Base-by-base conservation (phyloP, 2,797 vertebrate species). In the Anguilla megastoma region DNA sequence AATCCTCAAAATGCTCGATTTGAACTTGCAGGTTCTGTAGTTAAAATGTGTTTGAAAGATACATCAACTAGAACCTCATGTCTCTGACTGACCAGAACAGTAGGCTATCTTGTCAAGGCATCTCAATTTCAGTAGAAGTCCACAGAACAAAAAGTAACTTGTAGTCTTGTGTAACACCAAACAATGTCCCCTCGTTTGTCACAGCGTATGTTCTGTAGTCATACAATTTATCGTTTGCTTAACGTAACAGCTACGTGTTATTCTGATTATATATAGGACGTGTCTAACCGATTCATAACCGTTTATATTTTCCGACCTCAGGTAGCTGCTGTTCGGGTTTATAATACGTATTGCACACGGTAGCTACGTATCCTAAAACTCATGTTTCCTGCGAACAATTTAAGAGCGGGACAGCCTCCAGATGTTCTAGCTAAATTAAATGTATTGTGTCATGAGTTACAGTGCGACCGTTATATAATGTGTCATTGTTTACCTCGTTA, bases 331-430 rank as follows among this genome's bases (percentile, higher is more conserved):
- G 27, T 71, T 14, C 69, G 8, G 3, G n/a, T 71, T 27, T 69
- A 71, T 33, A 2, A 8, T 12, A 66, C 5, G 24, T n/a, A 6
- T n/a, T 3, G 27, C n/a, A 7, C 63, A 12, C 14, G 21, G 33
- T 76, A 41, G 36, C 10, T 8, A 76, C 27, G 74, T 33, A 3
- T 76, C 33, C 8, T 71, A 33, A 33, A 71, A 71, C 74, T 76
- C 33, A 21, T 76, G 74, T 76, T 76, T 41, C 74, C 33, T 33
- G 36, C 74, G 74, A 41, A 76, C 74, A 76, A 41, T 76, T 76
- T 76, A 18, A 76, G 14, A 76, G 33, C 41, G 18, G 74, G 33
- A 76, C 74, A 30, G 8, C 2, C n/a, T 30, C 10, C 63, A 27
- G 27, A 71, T 71, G 10, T 66, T 66, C 4, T 14, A 5, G 27